A percentile compares a stretch with the other conserved stretches of the same genome.
These are phyloP conservation scores for Gorsachius magnificus DNA, from an alignment of 2,797 vertebrate species.

Conservation along the genomic window DNA sequence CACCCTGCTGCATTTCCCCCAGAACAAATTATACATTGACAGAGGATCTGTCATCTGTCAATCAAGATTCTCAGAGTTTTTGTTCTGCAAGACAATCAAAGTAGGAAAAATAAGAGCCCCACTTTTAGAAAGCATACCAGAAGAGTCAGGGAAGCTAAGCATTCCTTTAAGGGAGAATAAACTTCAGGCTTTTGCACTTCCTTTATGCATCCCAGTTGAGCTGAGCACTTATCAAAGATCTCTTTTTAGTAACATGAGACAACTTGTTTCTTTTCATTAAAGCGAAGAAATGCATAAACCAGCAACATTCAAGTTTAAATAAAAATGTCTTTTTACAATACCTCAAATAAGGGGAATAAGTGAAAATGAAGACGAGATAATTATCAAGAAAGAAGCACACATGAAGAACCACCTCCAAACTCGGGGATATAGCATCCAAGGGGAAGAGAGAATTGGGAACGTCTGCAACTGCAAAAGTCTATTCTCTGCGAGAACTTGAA, in stretches of 20 bases:
- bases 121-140: slow-evolving; percentile 4
- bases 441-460: not conserved
- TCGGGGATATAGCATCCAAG: not conserved
- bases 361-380: not conserved
- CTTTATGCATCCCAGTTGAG: slow-evolving; percentile 1
- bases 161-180: slow-evolving; percentile 53
- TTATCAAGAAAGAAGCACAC: not conserved
- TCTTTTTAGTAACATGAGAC: slow-evolving; percentile 38
- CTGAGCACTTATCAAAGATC: slow-evolving; percentile 33
- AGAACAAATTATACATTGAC: not conserved
- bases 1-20: not conserved
- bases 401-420: not conserved
- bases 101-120: not conserved
- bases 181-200: slow-evolving; percentile 47
- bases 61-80: not conserved
- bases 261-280: not conserved
- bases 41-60: not conserved
- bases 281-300: not conserved
- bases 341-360: not conserved
- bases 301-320: not conserved
- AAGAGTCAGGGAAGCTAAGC: not conserved
- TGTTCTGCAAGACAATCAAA: not conserved
- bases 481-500: not conserved
- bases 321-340: not conserved
- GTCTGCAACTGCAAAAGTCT: not conserved